Conservation (phyloP, 2,797 vertebrate species). For the Myotis planiceps region DNA sequence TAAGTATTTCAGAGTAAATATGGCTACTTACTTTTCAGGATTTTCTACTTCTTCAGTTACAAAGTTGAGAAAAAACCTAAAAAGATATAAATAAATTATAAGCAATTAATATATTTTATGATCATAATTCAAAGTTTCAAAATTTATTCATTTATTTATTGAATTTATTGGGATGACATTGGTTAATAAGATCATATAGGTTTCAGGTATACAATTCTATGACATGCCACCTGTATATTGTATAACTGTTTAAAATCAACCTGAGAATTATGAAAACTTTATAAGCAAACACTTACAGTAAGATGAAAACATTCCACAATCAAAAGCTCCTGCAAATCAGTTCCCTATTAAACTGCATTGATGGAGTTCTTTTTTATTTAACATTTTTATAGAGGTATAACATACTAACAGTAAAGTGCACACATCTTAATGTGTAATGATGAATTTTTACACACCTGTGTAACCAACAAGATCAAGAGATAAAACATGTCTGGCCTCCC, state of each 20-base stretch:
- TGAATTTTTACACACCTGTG: neutral
- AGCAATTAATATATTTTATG: neutral
- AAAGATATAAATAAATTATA: conserved; percentile 48
- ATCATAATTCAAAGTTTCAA: neutral
- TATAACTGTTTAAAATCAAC: neutral
- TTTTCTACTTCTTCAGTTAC: conserved; percentile 96
- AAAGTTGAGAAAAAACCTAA: conserved; percentile 98
- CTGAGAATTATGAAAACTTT: neutral
- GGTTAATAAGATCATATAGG: neutral
- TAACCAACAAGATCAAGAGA: neutral
- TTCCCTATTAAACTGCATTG: neutral
- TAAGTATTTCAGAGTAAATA: conserved; percentile 41
- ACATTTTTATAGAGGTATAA: neutral
- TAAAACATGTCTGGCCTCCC: neutral
- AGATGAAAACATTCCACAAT: neutral
- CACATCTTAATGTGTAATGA: neutral
- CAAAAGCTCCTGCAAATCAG: neutral
- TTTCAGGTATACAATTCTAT: neutral
- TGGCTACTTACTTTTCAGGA: conserved; percentile 92
- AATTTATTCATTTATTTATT: neutral
- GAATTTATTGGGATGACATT: neutral
- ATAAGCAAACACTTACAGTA: neutral
- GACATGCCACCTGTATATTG: neutral
- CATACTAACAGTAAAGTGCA: neutral
- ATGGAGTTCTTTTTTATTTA: neutral